A percentile compares a stretch with the other conserved stretches of the same genome.
Conservation (phyloP, 2,113 vertebrate genomes). For the Pica pica region DNA sequence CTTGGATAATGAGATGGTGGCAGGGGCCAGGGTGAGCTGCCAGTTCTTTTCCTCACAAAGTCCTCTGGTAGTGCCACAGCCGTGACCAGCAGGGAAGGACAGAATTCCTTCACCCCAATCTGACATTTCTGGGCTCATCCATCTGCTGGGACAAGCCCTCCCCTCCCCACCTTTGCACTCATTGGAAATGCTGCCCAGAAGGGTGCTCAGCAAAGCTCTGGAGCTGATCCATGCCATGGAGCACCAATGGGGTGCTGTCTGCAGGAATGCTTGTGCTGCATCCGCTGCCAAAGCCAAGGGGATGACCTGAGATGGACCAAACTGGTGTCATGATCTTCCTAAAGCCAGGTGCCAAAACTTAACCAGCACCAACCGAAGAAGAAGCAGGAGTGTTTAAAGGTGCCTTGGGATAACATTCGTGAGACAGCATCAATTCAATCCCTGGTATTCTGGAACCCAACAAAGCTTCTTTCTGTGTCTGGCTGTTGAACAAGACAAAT, state of each 20-base stretch:
- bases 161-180: background rate
- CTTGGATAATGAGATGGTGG: background rate
- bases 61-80: background rate
- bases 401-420: background rate
- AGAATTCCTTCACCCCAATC: background rate
- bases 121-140: background rate
- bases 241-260: fast-evolving
- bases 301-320: background rate
- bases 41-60: background rate
- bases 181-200: background rate
- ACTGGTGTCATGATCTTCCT: background rate
- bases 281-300: background rate
- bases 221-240: background rate
- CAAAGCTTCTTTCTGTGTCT: background rate
- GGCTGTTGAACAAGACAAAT: background rate
- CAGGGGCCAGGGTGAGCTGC: background rate
- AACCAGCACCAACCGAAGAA: background rate
- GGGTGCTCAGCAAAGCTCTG: background rate
- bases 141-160: background rate
- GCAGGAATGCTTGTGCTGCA: background rate
- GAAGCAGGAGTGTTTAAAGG: background rate
- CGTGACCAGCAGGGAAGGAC: background rate
- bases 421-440: background rate
- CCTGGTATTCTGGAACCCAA: background rate
- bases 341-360: background rate